Percentiles rank a stretch among this genome's conserved stretches.
phyloP scores from a whole-genome alignment of 2,888 invertebrate genomes.

The Folsomia candida region DNA sequence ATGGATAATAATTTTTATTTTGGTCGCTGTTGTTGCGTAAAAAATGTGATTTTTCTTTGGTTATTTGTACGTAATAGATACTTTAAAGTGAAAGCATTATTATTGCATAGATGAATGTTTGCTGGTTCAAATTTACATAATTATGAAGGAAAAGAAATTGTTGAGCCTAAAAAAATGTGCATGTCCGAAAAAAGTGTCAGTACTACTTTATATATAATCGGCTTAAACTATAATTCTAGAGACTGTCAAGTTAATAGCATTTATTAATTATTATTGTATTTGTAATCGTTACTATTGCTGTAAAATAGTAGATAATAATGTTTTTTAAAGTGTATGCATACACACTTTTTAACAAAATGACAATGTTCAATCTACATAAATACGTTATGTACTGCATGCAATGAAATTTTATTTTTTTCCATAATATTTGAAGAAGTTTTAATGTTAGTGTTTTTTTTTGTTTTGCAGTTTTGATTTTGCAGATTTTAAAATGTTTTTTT shows the following conservation, averaged over 20 bases:
- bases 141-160: background rate
- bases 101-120: background rate
- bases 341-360: background rate
- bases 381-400: background rate
- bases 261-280: background rate
- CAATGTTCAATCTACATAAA: background rate
- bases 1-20: background rate
- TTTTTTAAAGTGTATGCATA: background rate
- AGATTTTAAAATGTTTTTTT: background rate
- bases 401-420: background rate
- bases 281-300: background rate
- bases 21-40: too few relatives aligned
- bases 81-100: background rate
- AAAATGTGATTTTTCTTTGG: background rate
- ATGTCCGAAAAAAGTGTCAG: background rate
- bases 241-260: background rate
- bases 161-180: background rate
- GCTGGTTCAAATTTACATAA: slow-evolving; percentile 15
- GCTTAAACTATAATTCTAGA: too few relatives aligned
- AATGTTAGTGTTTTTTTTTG: background rate
- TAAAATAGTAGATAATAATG: background rate
- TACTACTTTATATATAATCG: too few relatives aligned
- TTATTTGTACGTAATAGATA: background rate
- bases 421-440: background rate
- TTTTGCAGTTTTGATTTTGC: background rate